phyloP scores from a whole-genome alignment of 2,797 vertebrate species.

The Tadarida brasiliensis region DNA sequence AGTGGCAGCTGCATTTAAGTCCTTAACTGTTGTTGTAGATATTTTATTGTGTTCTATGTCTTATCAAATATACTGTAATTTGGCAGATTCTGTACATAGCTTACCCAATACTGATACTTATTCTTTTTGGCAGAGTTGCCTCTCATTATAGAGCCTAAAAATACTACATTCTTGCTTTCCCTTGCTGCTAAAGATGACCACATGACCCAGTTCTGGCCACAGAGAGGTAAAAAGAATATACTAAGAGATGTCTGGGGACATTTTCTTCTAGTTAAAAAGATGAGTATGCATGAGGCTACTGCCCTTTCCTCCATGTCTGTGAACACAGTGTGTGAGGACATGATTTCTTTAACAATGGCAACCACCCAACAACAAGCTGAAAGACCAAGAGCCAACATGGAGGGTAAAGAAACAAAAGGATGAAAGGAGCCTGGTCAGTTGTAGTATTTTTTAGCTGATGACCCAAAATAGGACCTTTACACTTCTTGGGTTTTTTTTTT shows the following conservation, averaged over 20 bases:
- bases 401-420: background rate
- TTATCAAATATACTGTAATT: background rate
- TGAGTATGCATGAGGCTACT: background rate
- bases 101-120: background rate
- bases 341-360: background rate
- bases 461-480: conserved; percentile 6
- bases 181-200: background rate
- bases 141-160: background rate
- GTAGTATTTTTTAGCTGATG: background rate
- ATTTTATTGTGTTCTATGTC: background rate
- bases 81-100: background rate
- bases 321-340: background rate
- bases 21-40: background rate
- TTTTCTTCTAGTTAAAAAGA: conserved; percentile 33
- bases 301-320: background rate
- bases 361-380: background rate
- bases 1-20: background rate
- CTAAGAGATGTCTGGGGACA: background rate
- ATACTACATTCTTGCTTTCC: conserved; percentile 1
- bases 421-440: background rate
- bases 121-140: background rate
- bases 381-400: background rate
- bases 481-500: too few species aligned
- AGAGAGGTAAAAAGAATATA: background rate
- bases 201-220: background rate